These are phyloP conservation scores for Antigone vipio DNA, from an alignment of 2,113 vertebrate species.

Conservation along the genomic window DNA sequence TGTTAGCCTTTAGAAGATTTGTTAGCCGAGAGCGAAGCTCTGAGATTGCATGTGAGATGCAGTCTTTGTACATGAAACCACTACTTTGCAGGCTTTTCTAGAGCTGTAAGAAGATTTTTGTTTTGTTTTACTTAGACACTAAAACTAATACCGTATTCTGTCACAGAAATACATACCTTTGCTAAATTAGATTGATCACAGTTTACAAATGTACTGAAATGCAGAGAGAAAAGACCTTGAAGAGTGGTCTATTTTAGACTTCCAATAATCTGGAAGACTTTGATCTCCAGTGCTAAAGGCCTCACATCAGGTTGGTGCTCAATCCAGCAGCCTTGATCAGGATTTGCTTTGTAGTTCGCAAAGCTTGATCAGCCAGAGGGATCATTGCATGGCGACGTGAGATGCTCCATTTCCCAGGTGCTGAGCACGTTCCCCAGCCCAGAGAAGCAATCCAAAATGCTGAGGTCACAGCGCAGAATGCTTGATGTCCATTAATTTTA, in stretches of 20 bases:
- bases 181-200: no score
- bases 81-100: neutral
- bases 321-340: neutral
- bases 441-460: neutral
- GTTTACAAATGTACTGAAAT: neutral
- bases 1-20: neutral
- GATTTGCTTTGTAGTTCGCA: neutral
- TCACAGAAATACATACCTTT: neutral
- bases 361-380: neutral
- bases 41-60: neutral
- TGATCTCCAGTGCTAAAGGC: neutral
- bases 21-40: neutral
- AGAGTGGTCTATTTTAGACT: neutral
- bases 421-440: neutral
- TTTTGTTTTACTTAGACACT: neutral
- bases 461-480: neutral
- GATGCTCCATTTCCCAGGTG: neutral
- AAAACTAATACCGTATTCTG: neutral
- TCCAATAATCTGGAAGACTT: neutral
- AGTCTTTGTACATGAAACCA: neutral
- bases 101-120: neutral
- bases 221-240: neutral
- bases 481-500: neutral
- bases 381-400: neutral
- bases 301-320: neutral